These are phyloP conservation scores for Phymorhynchus buccinoides DNA, from an alignment of 1,140 invertebrate genomes.

Conservation along the genomic window DNA sequence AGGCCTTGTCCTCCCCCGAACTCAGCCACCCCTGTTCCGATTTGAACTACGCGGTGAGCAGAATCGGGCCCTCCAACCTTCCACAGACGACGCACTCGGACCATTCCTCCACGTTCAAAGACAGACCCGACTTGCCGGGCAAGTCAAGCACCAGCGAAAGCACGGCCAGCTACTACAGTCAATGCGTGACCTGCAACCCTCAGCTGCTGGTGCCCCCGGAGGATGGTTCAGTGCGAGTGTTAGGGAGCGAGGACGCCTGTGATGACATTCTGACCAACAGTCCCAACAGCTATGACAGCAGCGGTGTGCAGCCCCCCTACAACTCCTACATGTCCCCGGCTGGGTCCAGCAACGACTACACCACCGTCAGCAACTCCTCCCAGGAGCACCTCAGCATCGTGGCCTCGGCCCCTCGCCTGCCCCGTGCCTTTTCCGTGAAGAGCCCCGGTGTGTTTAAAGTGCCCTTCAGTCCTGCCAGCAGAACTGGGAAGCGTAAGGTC, in stretches of 20 bases:
- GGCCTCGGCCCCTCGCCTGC: constrained; percentile 3
- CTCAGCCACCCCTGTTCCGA: neutral
- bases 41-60: neutral
- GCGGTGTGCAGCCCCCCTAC: constrained; percentile 63
- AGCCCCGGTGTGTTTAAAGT: constrained; percentile 55
- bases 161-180: constrained; percentile 36
- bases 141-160: constrained; percentile 58
- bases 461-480: constrained; percentile 47
- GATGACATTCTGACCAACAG: constrained; percentile 67
- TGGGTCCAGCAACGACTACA: constrained; percentile 54
- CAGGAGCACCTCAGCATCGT: constrained; percentile 37
- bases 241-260: constrained; percentile 33
- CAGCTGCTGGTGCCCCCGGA: neutral
- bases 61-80: constrained; percentile 19
- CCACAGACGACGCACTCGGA: neutral
- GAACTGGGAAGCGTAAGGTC: neutral
- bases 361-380: constrained; percentile 46
- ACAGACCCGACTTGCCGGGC: constrained; percentile 56
- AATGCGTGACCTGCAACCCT: constrained; percentile 39
- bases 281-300: constrained; percentile 62
- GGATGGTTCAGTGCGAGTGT: neutral
- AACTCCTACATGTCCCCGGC: constrained; percentile 61
- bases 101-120: constrained; percentile 42
- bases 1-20: constrained; percentile 5
- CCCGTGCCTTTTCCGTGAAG: neutral